These are phyloP conservation scores for Lydus trimaculatus DNA, from an alignment of 2,888 invertebrate species.

Conservation along the genomic window DNA sequence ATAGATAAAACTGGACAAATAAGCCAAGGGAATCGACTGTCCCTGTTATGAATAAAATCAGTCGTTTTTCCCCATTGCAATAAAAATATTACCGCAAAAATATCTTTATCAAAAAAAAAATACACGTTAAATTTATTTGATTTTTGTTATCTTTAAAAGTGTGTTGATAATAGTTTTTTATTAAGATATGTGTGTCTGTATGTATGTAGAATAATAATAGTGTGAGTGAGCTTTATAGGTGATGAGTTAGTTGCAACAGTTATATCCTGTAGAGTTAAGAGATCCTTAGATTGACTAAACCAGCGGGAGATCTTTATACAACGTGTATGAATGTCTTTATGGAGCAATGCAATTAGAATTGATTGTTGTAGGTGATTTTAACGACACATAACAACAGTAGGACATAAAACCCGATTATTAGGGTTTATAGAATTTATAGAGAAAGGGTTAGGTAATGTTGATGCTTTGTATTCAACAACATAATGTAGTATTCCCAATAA, in stretches of 20 bases:
- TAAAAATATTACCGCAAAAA: constrained; percentile 5
- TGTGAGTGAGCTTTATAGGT: constrained; percentile 50
- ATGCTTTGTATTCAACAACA: constrained; percentile 34
- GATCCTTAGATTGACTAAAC: constrained; percentile 54
- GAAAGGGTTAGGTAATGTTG: constrained; percentile 48
- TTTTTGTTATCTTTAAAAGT: too few relatives aligned
- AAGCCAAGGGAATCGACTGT: constrained; percentile 28
- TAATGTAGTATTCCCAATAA: constrained; percentile 7
- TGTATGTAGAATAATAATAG: constrained; percentile 44
- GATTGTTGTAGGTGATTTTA: constrained; percentile 60
- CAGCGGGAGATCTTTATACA: constrained; percentile 55
- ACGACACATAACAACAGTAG: constrained; percentile 54
- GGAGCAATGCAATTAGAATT: constrained; percentile 59
- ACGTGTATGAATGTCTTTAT: constrained; percentile 54
- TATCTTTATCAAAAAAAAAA: neutral
- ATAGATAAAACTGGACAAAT: constrained; percentile 54
- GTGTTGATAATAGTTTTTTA: constrained; percentile 41
- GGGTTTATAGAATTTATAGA: constrained; percentile 52
- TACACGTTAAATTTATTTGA: too few relatives aligned
- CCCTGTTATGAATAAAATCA: constrained; percentile 4
- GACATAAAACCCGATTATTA: constrained; percentile 58
- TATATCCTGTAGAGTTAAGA: constrained; percentile 53
- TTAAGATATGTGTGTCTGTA: too few relatives aligned
- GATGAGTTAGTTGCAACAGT: constrained; percentile 53
- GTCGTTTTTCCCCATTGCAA: neutral